Evolutionary conservation across 2,113 vertebrate species (phyloP), one percentile per base, ranked within the genome.

Genomic region (Agelaius phoeniceus): DNA sequence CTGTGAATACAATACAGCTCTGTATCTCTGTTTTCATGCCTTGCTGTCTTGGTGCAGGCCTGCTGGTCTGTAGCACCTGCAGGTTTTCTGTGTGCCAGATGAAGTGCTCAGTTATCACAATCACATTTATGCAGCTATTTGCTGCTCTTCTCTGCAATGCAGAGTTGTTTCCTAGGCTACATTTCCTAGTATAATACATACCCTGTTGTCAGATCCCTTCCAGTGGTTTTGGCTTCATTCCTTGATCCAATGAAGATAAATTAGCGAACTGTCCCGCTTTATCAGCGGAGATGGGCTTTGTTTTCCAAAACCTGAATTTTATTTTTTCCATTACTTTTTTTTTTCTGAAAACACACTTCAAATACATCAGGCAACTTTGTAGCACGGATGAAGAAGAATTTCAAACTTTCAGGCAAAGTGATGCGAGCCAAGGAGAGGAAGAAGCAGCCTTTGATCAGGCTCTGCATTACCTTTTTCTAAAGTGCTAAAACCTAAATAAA

Each of bases 141-240:
- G 4, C 26, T 95, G 66, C 46, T 79, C 65, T 61, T 73, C 72
- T 74, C 95, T 96, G 96, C 94, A 96, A 74, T 93, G 94, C 93
- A 93, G 94, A 5, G 37, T 90, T 94, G 88, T 94, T 96, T 93
- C 93, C 88, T 90, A 95, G 93, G 92, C 92, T 96, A 86, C 94
- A 84, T 94, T 92, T 96, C 39, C 61, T 67, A 43, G 33, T 71
- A 10, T 43, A 86, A 88, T 88, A 26, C 43, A 72, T 63, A 67
- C 59, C 43, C 65, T 92, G 37, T 63, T 92, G 79, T 86, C 79
- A 77, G 16, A 57, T 23, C 48, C 55, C 37, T 41, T 63, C 72
- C 82, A 27, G 26, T 65, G 52, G 24, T 22, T 89, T 96, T 95
- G 88, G 51, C 27, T 71, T 74, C 48, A 15, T 67, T 79, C 57